Conservation (phyloP, 2,888 invertebrate species). For the Tenthredo distinguenda region DNA sequence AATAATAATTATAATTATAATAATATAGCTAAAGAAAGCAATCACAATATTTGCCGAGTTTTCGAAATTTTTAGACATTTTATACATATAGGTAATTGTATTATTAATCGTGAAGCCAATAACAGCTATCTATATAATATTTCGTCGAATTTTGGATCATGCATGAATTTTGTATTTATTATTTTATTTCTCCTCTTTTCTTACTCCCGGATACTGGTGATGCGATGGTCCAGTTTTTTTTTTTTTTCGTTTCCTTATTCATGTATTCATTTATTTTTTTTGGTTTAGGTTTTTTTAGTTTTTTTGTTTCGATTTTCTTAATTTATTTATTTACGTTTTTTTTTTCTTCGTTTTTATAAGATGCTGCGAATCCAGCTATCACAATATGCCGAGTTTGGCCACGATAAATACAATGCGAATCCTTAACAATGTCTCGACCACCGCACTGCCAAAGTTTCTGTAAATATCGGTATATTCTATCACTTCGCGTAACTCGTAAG, state of each 20-base stretch:
- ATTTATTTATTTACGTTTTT: slow-evolving; percentile 14
- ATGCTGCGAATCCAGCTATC: slow-evolving; percentile 75
- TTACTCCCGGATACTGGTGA: slow-evolving; percentile 17
- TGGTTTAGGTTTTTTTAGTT: not conserved
- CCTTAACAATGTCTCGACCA: slow-evolving; percentile 55
- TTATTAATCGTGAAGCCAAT: slow-evolving; percentile 10
- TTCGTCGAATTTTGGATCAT: slow-evolving; percentile 1
- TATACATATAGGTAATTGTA: not conserved
- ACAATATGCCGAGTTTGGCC: slow-evolving; percentile 76
- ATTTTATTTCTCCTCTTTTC: not conserved
- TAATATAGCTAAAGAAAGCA: slow-evolving; percentile 27
- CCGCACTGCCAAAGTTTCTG: slow-evolving; percentile 62
- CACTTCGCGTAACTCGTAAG: slow-evolving; percentile 22
- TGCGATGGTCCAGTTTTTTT: slow-evolving; percentile 34
- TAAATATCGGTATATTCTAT: slow-evolving; percentile 55
- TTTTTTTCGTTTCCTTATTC: not conserved
- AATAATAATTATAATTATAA: not conserved
- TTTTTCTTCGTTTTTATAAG: slow-evolving; percentile 58
- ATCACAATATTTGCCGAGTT: slow-evolving; percentile 44
- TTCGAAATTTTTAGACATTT: slow-evolving; percentile 2
- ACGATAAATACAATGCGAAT: slow-evolving; percentile 76
- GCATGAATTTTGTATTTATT: not conserved
- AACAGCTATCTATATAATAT: not conserved
- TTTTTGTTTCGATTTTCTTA: not conserved
- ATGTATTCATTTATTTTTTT: not conserved